These are phyloP conservation scores for Ataeniobius toweri DNA, from an alignment of 2,797 vertebrate genomes.

Conservation along the genomic window DNA sequence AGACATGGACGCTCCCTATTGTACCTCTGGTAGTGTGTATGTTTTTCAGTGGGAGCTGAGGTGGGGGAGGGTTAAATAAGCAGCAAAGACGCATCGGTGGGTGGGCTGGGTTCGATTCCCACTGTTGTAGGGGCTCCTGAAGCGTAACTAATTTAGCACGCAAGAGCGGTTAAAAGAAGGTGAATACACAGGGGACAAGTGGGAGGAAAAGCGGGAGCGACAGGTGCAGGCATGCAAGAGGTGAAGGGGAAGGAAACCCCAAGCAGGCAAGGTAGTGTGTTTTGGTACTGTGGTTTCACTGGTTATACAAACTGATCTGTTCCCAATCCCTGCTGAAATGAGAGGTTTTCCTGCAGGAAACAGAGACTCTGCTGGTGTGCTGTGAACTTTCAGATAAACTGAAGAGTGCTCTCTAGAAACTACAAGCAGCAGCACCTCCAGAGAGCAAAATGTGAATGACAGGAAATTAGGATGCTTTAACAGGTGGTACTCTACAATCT, in stretches of 20 bases:
- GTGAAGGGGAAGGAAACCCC: conserved; percentile 10
- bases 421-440: too few species aligned
- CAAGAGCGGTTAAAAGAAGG: conserved; percentile 43
- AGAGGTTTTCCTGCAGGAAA: background rate
- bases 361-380: background rate
- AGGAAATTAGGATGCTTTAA: background rate
- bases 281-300: background rate
- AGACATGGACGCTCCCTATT: conserved; percentile 56
- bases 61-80: conserved; percentile 31
- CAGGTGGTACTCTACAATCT: background rate
- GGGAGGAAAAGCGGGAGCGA: conserved; percentile 15
- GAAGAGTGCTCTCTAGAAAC: background rate
- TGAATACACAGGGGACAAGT: conserved; percentile 25
- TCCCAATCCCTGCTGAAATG: background rate
- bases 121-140: conserved; percentile 35
- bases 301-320: background rate
- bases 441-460: background rate
- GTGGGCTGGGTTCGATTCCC: conserved; percentile 43
- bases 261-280: background rate
- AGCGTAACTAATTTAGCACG: conserved; percentile 62
- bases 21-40: conserved; percentile 34
- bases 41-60: background rate
- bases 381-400: background rate
- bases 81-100: conserved; percentile 13
- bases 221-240: conserved; percentile 35